Evolutionary conservation across 2,113 vertebrate species (phyloP).

Genomic region (Urocynchramus pylzowi): DNA sequence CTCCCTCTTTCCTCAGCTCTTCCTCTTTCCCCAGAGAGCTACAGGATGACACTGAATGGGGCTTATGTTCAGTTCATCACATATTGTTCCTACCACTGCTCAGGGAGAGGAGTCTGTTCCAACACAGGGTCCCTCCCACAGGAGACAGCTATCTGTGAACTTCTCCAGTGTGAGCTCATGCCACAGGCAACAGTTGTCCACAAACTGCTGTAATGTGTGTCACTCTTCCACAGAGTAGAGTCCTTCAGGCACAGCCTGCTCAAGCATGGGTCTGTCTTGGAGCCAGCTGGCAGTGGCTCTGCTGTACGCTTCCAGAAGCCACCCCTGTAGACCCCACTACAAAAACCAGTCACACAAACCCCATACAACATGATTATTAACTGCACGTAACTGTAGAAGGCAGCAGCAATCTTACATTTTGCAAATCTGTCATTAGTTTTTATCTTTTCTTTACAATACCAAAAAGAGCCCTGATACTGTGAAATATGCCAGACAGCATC

Average conservation of each 20-base stretch:
- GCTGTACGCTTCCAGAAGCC: not conserved
- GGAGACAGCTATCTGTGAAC: not conserved
- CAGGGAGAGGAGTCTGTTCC: not conserved
- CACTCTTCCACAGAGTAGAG: not conserved
- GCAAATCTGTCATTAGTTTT: not conserved
- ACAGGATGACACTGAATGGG: too few species aligned
- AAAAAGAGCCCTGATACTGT: constrained; percentile 25
- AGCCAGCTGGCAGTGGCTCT: not conserved
- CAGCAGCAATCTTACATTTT: not conserved
- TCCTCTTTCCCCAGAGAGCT: not conserved
- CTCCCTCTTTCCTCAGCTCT: not conserved
- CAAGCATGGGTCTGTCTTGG: not conserved
- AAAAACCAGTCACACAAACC: not conserved
- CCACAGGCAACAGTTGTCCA: accelerated
- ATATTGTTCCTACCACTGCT: not conserved
- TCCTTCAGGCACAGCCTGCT: not conserved
- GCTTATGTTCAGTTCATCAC: not conserved
- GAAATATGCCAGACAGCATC: constrained; percentile 38
- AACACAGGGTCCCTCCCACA: not conserved
- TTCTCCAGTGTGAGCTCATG: not conserved
- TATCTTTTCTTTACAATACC: constrained; percentile 6
- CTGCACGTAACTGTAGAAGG: not conserved
- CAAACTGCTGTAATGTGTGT: not conserved
- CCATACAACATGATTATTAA: not conserved
- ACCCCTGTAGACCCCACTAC: not conserved